A percentile compares a stretch with the other conserved stretches of the same genome.
These are phyloP conservation scores for Eupithecia tripunctaria DNA, from an alignment of 2,888 invertebrate genomes.

Conservation along the genomic window DNA sequence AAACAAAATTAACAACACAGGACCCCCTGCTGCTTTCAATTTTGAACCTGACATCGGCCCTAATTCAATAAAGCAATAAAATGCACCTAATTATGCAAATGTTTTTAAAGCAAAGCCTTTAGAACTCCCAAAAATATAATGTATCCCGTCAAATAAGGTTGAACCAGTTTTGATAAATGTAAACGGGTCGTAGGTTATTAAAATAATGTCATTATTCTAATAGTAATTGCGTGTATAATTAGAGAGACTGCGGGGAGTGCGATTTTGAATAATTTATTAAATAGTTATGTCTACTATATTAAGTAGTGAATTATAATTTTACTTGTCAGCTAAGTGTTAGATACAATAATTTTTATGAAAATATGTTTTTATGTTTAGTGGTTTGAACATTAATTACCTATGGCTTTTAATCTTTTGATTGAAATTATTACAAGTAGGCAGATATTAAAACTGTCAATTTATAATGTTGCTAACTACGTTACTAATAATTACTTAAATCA, in stretches of 20 bases:
- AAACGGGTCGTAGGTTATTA: constrained; percentile 55
- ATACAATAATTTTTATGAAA: constrained; percentile 10
- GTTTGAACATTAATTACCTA: neutral
- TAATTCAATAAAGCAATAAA: constrained; percentile 85
- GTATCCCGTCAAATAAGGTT: constrained; percentile 68
- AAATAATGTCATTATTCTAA: constrained; percentile 69
- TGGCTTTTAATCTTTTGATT: neutral
- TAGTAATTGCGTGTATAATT: constrained; percentile 68
- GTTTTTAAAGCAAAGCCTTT: constrained; percentile 78
- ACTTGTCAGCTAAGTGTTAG: constrained; percentile 33
- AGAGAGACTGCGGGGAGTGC: constrained; percentile 58
- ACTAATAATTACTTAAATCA: too few relatives aligned
- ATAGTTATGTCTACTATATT: constrained; percentile 40
- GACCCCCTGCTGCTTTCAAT: constrained; percentile 82
- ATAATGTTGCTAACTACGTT: too few relatives aligned
- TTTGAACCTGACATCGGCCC: constrained; percentile 83
- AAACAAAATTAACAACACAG: constrained; percentile 85
- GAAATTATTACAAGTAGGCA: neutral
- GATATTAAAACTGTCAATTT: too few relatives aligned
- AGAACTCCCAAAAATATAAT: constrained; percentile 73
- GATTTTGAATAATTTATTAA: constrained; percentile 51
- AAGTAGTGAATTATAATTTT: constrained; percentile 31
- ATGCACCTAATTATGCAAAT: constrained; percentile 85
- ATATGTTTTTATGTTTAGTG: neutral
- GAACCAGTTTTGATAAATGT: constrained; percentile 74